These are phyloP conservation scores for Caenorhabditis drosophilae DNA, from an alignment of 2,888 invertebrate species.

Conservation along the genomic window DNA sequence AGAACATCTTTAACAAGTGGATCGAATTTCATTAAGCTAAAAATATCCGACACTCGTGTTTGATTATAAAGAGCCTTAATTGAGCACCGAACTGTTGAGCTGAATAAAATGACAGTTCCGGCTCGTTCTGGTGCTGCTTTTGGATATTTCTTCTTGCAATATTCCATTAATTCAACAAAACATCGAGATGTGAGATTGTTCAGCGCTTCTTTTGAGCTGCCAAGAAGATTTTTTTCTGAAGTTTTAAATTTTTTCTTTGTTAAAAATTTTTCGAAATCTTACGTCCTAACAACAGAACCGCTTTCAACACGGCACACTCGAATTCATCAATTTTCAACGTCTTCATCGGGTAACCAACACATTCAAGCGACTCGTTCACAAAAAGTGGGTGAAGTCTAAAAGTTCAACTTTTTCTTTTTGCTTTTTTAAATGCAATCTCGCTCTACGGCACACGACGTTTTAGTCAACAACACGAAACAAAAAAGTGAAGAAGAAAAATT, in stretches of 20 bases:
- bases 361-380: conserved; percentile 34
- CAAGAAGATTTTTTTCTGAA: conserved; percentile 40
- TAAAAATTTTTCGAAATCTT: background rate
- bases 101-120: conserved; percentile 43
- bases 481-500: background rate
- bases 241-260: background rate
- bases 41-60: conserved; percentile 45
- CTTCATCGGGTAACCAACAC: conserved; percentile 43
- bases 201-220: conserved; percentile 8
- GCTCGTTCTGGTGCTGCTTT: conserved; percentile 36
- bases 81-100: conserved; percentile 45
- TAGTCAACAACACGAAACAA: too few relatives aligned
- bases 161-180: conserved; percentile 36
- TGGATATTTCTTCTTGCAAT: conserved; percentile 26
- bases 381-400: conserved; percentile 46
- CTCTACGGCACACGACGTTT: too few relatives aligned
- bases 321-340: conserved; percentile 30
- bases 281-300: conserved; percentile 42
- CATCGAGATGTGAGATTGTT: conserved; percentile 17
- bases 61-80: conserved; percentile 47
- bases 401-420: too few relatives aligned
- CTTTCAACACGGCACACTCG: conserved; percentile 45
- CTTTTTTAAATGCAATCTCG: too few relatives aligned
- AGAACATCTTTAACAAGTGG: conserved; percentile 47
- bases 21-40: conserved; percentile 53